Base-by-base conservation (phyloP, 1,140 invertebrate genomes). In the Eupeodes corollae region DNA sequence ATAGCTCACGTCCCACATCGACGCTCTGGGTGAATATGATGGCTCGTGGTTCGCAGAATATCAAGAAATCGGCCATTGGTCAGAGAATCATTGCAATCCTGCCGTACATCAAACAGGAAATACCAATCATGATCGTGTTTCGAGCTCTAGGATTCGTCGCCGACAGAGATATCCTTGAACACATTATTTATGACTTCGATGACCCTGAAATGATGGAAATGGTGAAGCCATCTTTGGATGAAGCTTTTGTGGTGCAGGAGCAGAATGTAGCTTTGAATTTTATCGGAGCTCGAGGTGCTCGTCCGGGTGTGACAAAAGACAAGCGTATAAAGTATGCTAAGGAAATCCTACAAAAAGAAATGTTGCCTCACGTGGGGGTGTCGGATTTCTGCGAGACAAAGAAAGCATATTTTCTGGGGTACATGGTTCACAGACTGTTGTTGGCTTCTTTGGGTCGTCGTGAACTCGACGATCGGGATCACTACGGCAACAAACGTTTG, bases 191-290 rank as follows among this genome's bases (percentile, higher is more conserved):
- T 69, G 95, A 98, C 59, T 98, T 98, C 74, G 90, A 98, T 70
- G 95, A 99, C 73, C 93, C 91, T 19, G 95, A 99, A 77, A 98
- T 99, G 93, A 98, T 98, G 93, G 96, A 99, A 79, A 98, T 99
- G 93, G 93, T 90, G 0, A 99, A 99, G 70, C 96, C 96, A 5
- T 98, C 93, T 1, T 72, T 99, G 39, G 96, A 99, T 73, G 96
- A 99, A 75, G 96, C 96, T 40, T 98, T 99, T 73, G 96, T 99
- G 0, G 95, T 99, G 60, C 94, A 98, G 74, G 95, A 99, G 70
- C 95, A 99, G 69, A 94, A 92, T 74, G 91, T 99, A 5, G 96
- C 96, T 13, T 70, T 98, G 12, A 98, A 98, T 70, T 99, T 99
- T 55, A 99, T 99, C 62, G 96, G 96, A 52, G 80, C 91, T 5